Percentiles rank a stretch among this genome's conserved stretches.
Evolutionary conservation across 2,888 invertebrate species (phyloP).

Genomic region (Orthonevra nobilis): DNA sequence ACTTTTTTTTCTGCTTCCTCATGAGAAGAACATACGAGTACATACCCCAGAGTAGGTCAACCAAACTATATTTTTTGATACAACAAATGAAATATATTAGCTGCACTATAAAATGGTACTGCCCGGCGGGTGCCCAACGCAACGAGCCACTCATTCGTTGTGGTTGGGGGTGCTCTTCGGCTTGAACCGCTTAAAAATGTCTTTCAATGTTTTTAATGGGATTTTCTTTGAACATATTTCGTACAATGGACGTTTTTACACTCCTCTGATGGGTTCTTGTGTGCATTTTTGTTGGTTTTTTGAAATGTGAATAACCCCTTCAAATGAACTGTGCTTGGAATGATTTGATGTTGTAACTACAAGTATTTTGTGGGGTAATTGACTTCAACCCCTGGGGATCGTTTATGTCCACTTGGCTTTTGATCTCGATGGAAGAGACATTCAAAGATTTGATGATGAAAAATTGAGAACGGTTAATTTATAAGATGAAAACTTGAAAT

Average conservation of each 20-base stretch:
- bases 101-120: slow-evolving; percentile 30
- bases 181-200: slow-evolving; percentile 24
- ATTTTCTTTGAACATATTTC: slow-evolving; percentile 13
- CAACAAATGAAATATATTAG: slow-evolving; percentile 43
- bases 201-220: slow-evolving; percentile 54
- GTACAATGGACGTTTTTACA: slow-evolving; percentile 7
- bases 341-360: slow-evolving; percentile 24
- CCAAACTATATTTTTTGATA: slow-evolving; percentile 17
- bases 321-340: slow-evolving; percentile 9
- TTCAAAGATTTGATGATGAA: slow-evolving; percentile 4
- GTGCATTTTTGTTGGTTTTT: slow-evolving; percentile 24
- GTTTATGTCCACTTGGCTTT: slow-evolving; percentile 26
- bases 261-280: slow-evolving; percentile 9
- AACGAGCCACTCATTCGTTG: neutral
- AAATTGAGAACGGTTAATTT: too few species aligned
- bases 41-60: slow-evolving; percentile 41
- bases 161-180: slow-evolving; percentile 25
- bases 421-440: slow-evolving; percentile 14
- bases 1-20: too few species aligned
- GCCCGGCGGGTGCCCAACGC: slow-evolving; percentile 1
- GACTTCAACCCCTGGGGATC: slow-evolving; percentile 33
- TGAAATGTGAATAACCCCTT: slow-evolving; percentile 41
- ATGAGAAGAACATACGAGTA: slow-evolving; percentile 4
- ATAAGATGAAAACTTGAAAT: too few species aligned
- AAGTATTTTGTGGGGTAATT: slow-evolving; percentile 28